phyloP scores from a whole-genome alignment of 2,797 vertebrate genomes.

The Lithobates pipiens region DNA sequence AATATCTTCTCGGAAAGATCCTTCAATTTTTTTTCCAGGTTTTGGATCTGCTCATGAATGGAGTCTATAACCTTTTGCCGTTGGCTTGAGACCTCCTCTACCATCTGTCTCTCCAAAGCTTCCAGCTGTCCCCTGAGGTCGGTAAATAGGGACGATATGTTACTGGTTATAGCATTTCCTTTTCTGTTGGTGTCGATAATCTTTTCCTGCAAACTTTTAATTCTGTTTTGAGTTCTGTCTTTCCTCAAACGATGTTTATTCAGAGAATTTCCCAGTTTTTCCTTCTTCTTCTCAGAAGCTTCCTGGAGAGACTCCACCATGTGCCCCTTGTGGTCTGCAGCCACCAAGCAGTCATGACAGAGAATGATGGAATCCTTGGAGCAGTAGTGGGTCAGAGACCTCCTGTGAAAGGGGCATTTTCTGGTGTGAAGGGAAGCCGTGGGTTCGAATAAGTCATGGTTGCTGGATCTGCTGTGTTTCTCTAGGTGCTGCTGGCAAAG shows the following conservation, averaged over 20 bases:
- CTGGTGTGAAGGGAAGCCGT: slow-evolving; percentile 30
- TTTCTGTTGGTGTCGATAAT: neutral
- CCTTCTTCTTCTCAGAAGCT: slow-evolving; percentile 75
- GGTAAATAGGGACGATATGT: neutral
- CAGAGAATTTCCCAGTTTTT: slow-evolving; percentile 65
- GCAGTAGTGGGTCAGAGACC: slow-evolving; percentile 75
- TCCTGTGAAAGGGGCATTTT: slow-evolving; percentile 68
- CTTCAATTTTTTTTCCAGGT: neutral
- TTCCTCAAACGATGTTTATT: slow-evolving; percentile 65
- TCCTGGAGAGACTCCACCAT: slow-evolving; percentile 72
- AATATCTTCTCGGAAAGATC: neutral
- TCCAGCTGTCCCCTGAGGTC: neutral
- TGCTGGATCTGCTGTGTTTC: slow-evolving; percentile 70
- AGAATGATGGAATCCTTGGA: slow-evolving; percentile 69
- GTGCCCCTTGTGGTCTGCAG: slow-evolving; percentile 73
- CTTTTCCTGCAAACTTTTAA: neutral
- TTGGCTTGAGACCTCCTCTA: neutral
- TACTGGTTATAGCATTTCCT: neutral
- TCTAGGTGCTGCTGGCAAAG: slow-evolving; percentile 74
- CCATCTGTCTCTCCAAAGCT: neutral
- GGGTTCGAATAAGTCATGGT: slow-evolving; percentile 69
- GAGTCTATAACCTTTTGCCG: neutral
- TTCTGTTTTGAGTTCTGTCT: neutral
- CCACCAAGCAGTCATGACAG: slow-evolving; percentile 69
- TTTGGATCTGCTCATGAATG: neutral